Evolutionary conservation across 2,113 vertebrate genomes (phyloP).

Genomic region (Glaucomys volans): DNA sequence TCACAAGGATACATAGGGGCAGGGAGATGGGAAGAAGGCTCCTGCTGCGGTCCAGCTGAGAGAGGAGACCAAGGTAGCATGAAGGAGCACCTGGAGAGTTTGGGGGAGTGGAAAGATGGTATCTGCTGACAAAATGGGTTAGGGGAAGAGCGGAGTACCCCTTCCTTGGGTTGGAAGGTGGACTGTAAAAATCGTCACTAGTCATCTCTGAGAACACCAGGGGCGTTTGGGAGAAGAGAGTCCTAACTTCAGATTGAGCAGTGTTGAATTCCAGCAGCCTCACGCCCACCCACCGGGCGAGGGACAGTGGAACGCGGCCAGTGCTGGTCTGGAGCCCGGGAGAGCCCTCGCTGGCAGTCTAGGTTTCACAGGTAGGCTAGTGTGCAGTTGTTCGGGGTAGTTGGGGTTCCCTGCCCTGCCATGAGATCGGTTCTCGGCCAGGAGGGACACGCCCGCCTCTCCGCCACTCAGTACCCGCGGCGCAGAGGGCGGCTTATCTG

Average conservation of each 20-base stretch:
- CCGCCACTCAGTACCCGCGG: rapidly evolving
- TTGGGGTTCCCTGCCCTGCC: neutral
- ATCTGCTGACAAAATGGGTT: neutral
- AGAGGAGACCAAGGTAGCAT: neutral
- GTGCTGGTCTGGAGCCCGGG: neutral
- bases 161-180: neutral
- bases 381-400: neutral
- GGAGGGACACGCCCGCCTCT: neutral
- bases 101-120: neutral
- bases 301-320: neutral
- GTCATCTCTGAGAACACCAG: neutral
- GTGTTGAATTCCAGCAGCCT: neutral
- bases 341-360: neutral
- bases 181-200: neutral
- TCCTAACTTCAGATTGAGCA: neutral
- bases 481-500: neutral
- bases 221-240: neutral
- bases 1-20: neutral
- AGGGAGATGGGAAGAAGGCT: neutral
- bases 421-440: neutral
- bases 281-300: neutral
- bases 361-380: neutral
- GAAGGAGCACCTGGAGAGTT: neutral
- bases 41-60: neutral
- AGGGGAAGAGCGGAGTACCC: neutral